Percentiles rank a stretch among this genome's conserved stretches.
Evolutionary conservation across 2,113 vertebrate genomes (phyloP).

Genomic region (Camelus dromedarius): DNA sequence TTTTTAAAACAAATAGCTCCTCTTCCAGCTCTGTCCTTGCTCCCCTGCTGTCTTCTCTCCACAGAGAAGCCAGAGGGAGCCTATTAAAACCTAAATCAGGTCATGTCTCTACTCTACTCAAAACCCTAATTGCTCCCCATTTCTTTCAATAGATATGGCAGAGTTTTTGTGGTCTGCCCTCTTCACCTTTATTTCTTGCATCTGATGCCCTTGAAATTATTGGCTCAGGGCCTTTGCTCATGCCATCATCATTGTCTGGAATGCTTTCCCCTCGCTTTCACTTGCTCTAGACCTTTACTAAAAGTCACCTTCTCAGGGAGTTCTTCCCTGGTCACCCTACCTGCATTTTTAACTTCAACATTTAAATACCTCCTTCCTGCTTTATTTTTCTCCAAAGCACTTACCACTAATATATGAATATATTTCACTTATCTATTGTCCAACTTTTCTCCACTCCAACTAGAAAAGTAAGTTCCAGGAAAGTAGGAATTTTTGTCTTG

Average conservation of each 20-base stretch:
- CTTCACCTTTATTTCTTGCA: not conserved
- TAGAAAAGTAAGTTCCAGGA: not conserved
- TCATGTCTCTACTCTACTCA: not conserved
- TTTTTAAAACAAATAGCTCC: slow-evolving; percentile 19
- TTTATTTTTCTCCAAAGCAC: not conserved
- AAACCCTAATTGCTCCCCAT: not conserved
- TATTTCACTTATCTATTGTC: not conserved
- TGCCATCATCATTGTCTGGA: not conserved
- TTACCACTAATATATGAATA: not conserved
- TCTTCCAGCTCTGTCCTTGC: not conserved
- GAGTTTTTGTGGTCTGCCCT: not conserved
- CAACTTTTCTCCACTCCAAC: not conserved
- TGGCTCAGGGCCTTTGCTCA: not conserved
- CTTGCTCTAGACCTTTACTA: slow-evolving; percentile 1
- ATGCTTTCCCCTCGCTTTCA: not conserved
- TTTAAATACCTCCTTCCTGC: not conserved
- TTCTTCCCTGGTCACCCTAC: not conserved
- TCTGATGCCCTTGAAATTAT: not conserved
- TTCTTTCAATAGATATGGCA: not conserved
- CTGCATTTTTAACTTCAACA: not conserved
- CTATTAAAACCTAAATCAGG: not conserved
- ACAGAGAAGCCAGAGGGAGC: not conserved
- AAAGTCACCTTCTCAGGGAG: not conserved
- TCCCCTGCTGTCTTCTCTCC: not conserved
- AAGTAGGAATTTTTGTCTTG: not conserved